Evolutionary conservation across 2,797 vertebrate species (phyloP), one percentile per base, ranked within the genome.

Genomic region (Etheostoma nigrum): DNA sequence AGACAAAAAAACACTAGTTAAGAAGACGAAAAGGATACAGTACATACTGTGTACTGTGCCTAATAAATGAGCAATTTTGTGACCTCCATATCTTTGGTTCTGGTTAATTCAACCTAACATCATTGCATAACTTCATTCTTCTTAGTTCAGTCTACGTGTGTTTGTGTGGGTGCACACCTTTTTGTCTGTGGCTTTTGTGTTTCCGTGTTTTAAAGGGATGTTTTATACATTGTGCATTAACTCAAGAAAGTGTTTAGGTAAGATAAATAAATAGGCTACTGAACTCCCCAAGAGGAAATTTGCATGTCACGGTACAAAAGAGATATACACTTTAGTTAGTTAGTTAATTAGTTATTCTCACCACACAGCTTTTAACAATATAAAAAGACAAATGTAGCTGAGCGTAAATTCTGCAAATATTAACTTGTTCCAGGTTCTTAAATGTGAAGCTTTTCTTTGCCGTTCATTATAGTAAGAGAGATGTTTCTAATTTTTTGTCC

Each of bases 191-290:
- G 36, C 10, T 4, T 40, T 58, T 77, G 23, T 16, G 40, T 48
- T 60, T 70, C 53, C 4, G 25, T 51, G 15, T 68, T 62, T 47
- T 27, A 55, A 66, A 55, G 44, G 19, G 15, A 53, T 36, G 42
- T 73, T 78, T 57, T n/a, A 51, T 57, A 44, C 15, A 70, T 13
- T 8, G 40, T 72, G 48, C 33, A 44, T n/a, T 54, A 15, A 47
- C 54, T 64, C 1, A 0, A 44, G 36, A 7, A 55, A 2, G 15
- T 67, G 57, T 47, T 66, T 5, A 12, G 1, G 7, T 42, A 33
- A 40, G 12, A 42, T 51, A 19, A 9, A 48, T 51, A 48, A 2
- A 44, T 44, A 15, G 36, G 36, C 11, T 12, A 40, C 36, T 40
- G 3, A 40, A 40, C 36, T 40, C 18, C 47, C 47, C 47, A 3